phyloP scores from a whole-genome alignment of 1,140 invertebrate species.

The Cyclina sinensis region DNA sequence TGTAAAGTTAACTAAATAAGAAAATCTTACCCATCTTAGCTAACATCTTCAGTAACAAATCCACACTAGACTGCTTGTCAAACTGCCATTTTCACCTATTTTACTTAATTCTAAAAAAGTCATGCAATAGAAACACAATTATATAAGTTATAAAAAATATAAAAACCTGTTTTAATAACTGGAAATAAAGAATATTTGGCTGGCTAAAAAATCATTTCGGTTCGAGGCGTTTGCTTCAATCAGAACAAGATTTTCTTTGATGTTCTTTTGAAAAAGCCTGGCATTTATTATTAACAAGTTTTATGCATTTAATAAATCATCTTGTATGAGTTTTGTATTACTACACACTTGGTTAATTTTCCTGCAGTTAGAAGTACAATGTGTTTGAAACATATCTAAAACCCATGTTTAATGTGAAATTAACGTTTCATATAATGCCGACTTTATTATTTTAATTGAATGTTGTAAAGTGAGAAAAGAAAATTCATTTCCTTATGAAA shows the following conservation, averaged over 20 bases:
- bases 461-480: background rate
- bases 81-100: too few relatives aligned
- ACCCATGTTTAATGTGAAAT: conserved; percentile 24
- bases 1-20: too few relatives aligned
- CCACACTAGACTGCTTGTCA: too few relatives aligned
- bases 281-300: background rate
- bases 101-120: too few relatives aligned
- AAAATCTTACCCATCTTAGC: too few relatives aligned
- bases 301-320: conserved; percentile 16
- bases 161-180: background rate
- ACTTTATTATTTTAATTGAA: conserved; percentile 35
- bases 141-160: too few relatives aligned
- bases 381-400: conserved; percentile 3
- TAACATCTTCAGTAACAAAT: too few relatives aligned
- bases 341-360: background rate
- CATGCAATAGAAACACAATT: too few relatives aligned
- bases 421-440: background rate
- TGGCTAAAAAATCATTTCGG: too few relatives aligned
- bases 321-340: background rate
- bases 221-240: background rate
- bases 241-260: background rate
- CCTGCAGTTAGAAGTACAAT: background rate
- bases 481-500: conserved; percentile 17
- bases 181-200: background rate
- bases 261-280: background rate